phyloP scores from a whole-genome alignment of 2,113 vertebrate genomes.

The Larimichthys crocea region DNA sequence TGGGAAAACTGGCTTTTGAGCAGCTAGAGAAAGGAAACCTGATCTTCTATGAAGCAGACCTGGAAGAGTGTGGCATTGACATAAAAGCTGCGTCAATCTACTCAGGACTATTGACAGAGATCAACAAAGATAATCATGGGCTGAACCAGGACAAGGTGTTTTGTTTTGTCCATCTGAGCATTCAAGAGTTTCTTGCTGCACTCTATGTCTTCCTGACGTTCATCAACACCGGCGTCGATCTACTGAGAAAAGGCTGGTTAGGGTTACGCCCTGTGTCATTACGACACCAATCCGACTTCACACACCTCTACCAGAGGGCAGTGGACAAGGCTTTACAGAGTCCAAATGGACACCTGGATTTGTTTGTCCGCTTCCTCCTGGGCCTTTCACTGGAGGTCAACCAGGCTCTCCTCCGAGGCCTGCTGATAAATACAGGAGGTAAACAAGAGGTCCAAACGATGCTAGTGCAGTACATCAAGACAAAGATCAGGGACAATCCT shows the following conservation, averaged over 20 bases:
- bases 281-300: background rate
- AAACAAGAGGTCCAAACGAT: background rate
- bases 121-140: too few species aligned
- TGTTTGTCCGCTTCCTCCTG: slow-evolving; percentile 56
- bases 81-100: slow-evolving; percentile 20
- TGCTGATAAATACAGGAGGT: slow-evolving; percentile 23
- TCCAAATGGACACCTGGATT: slow-evolving; percentile 55
- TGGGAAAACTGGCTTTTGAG: slow-evolving; percentile 59
- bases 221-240: slow-evolving; percentile 9
- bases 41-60: slow-evolving; percentile 54
- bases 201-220: slow-evolving; percentile 36
- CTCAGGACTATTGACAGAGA: too few species aligned
- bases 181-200: slow-evolving; percentile 57
- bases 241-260: background rate
- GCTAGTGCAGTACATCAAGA: slow-evolving; percentile 32
- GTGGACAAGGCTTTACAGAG: slow-evolving; percentile 38
- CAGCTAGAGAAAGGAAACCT: slow-evolving; percentile 53
- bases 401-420: slow-evolving; percentile 20
- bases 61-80: slow-evolving; percentile 37
- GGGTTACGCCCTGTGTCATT: background rate
- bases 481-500: slow-evolving; percentile 8
- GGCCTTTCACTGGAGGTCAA: slow-evolving; percentile 51
- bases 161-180: slow-evolving; percentile 56
- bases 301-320: slow-evolving; percentile 17
- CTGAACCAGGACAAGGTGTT: slow-evolving; percentile 38